Percentiles rank a stretch among this genome's conserved stretches.
Conservation (phyloP, 2,113 vertebrate species). For the Rhadina sibilatrix region DNA sequence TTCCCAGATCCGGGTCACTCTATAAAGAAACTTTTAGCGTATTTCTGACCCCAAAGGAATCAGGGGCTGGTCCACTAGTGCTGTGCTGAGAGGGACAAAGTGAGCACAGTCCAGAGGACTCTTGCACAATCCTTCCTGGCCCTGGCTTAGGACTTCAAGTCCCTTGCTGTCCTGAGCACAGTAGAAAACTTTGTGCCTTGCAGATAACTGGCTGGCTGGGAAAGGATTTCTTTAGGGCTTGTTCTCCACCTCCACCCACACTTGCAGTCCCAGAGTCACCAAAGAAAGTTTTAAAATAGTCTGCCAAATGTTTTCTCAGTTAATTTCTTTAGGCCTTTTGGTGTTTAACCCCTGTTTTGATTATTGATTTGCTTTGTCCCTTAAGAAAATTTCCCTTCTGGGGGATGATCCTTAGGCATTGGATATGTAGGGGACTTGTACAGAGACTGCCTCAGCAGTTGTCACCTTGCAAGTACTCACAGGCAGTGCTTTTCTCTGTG, state of each 20-base stretch:
- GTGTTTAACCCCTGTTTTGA: neutral
- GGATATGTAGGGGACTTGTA: neutral
- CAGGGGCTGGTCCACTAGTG: neutral
- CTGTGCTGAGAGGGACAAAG: conserved; percentile 5
- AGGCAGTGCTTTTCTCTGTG: neutral
- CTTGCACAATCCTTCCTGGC: conserved; percentile 13
- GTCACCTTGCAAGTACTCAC: neutral
- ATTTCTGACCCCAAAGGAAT: neutral
- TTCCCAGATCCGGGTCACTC: neutral
- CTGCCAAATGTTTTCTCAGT: conserved; percentile 58
- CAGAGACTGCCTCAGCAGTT: neutral
- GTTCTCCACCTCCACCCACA: conserved; percentile 38
- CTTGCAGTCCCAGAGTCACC: conserved; percentile 55
- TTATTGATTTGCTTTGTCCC: neutral
- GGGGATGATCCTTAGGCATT: neutral
- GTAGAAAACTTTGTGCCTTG: neutral
- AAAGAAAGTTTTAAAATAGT: conserved; percentile 63
- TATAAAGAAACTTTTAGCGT: neutral
- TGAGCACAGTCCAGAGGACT: accelerated
- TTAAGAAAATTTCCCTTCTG: neutral
- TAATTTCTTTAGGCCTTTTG: conserved; percentile 23
- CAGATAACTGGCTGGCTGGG: conserved; percentile 21
- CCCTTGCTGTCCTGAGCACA: neutral
- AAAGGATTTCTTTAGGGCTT: conserved; percentile 8
- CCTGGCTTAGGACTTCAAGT: neutral